phyloP scores from a whole-genome alignment of 2,113 vertebrate genomes.

The Aegithalos caudatus region DNA sequence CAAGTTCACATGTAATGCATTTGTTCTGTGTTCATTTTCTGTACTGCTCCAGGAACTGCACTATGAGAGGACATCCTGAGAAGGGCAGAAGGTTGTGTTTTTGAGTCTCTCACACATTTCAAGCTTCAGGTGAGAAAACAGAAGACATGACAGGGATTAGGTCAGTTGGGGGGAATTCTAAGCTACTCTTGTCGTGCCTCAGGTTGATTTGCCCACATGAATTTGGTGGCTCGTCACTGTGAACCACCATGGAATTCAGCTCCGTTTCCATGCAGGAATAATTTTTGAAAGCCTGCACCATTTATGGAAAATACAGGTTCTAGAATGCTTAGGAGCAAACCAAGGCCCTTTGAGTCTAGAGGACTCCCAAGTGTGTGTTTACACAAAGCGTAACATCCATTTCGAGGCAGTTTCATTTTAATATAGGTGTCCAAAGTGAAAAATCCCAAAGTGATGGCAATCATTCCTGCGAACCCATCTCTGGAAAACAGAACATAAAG shows the following conservation, averaged over 20 bases:
- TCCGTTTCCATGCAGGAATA: background rate
- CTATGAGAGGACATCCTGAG: background rate
- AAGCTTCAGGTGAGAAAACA: background rate
- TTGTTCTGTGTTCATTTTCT: background rate
- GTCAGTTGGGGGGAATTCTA: background rate
- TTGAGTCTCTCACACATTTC: background rate
- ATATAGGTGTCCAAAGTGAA: background rate
- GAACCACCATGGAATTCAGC: background rate
- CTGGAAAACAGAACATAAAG: background rate
- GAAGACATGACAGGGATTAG: background rate
- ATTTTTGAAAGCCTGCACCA: background rate
- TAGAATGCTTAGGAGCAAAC: background rate
- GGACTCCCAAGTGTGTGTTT: background rate
- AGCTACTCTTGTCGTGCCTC: background rate
- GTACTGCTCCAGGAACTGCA: background rate
- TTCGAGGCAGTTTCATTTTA: background rate
- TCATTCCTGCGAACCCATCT: background rate
- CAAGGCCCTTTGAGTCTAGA: background rate
- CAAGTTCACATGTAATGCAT: fast-evolving
- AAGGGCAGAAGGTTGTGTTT: too few species aligned
- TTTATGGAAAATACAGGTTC: background rate
- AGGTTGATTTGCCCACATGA: background rate
- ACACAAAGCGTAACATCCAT: background rate
- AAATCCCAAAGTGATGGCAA: background rate
- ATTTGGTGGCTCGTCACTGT: background rate